Evolutionary conservation across 2,113 vertebrate species (phyloP).

Genomic region (Enhydra lutris): DNA sequence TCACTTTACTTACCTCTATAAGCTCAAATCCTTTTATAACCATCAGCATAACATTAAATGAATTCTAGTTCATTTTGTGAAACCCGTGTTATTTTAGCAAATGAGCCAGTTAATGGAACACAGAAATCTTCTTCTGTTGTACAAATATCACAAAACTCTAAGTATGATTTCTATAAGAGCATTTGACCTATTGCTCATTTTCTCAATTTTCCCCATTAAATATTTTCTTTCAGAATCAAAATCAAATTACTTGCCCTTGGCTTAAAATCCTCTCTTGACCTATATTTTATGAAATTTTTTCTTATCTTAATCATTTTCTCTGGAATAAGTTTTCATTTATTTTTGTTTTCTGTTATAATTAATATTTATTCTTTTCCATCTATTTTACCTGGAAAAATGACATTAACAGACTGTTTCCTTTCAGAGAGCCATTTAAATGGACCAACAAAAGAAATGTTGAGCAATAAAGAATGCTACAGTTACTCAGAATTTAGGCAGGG

Average conservation of each 20-base stretch:
- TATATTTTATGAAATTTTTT: slow-evolving; percentile 17
- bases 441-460: not conserved
- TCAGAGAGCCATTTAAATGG: not conserved
- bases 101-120: not conserved
- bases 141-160: not conserved
- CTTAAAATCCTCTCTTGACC: slow-evolving; percentile 1
- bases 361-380: not conserved
- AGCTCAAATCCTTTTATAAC: not conserved
- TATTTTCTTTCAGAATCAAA: slow-evolving; percentile 30
- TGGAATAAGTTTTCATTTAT: not conserved
- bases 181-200: not conserved
- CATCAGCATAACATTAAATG: not conserved
- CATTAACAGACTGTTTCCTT: not conserved
- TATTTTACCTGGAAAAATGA: not conserved
- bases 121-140: not conserved
- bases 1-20: not conserved
- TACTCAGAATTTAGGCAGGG: not conserved
- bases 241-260: not conserved
- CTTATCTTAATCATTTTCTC: not conserved
- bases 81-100: slow-evolving; percentile 3
- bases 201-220: not conserved
- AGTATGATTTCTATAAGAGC: not conserved
- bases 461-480: not conserved
- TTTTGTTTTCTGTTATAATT: slow-evolving; percentile 23
- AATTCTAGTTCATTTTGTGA: slow-evolving; percentile 22